Conservation (phyloP, 2,797 vertebrate species). For the Menidia menidia region DNA sequence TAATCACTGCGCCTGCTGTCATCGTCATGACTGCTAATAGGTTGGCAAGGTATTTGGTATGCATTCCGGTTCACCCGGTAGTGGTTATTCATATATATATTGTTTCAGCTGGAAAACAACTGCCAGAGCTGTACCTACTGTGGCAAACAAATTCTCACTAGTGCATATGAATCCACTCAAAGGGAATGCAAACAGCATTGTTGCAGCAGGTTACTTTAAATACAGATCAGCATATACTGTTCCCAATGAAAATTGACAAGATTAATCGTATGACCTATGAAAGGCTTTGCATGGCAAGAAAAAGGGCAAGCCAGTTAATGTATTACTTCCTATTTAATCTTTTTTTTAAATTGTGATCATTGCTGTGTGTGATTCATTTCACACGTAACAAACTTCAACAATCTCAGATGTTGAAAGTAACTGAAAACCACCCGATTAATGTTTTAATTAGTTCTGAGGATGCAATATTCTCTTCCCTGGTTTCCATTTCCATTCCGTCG, state of each 20-base stretch:
- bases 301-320: too few relatives aligned
- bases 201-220: not conserved
- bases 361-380: too few relatives aligned
- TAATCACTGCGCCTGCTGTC: conserved; percentile 43
- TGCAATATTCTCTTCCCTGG: conserved; percentile 3
- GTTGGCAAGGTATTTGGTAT: not conserved
- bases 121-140: too few relatives aligned
- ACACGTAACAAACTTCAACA: too few relatives aligned
- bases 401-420: not conserved
- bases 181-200: not conserved
- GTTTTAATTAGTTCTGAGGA: conserved; percentile 9
- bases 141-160: too few relatives aligned
- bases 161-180: too few relatives aligned
- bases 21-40: conserved; percentile 24
- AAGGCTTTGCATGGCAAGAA: too few relatives aligned
- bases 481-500: conserved; percentile 20
- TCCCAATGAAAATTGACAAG: too few relatives aligned
- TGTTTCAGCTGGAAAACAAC: not conserved
- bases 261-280: too few relatives aligned
- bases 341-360: not conserved
- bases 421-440: conserved; percentile 1
- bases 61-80: not conserved
- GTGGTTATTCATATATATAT: not conserved
- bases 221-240: not conserved
- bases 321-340: too few relatives aligned